phyloP scores from a whole-genome alignment of 1,140 invertebrate species.

The Theocolax elegans region DNA sequence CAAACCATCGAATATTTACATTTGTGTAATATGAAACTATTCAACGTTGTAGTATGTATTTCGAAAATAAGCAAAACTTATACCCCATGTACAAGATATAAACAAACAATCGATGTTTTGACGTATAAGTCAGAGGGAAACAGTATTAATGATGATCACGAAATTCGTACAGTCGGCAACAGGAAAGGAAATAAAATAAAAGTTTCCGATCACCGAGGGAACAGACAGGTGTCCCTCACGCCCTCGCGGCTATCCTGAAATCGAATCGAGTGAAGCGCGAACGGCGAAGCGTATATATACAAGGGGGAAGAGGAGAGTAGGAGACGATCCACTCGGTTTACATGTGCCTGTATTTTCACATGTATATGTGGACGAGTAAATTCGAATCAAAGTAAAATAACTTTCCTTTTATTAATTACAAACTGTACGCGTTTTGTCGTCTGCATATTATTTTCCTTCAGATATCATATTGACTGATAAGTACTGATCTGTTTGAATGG shows the following conservation, averaged over 20 bases:
- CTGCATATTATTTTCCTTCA: neutral
- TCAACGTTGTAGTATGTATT: too few species aligned
- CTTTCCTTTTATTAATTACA: neutral
- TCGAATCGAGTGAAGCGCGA: neutral
- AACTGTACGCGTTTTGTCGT: neutral
- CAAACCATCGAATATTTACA: too few species aligned
- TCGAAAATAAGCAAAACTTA: too few species aligned
- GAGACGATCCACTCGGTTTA: neutral
- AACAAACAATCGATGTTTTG: too few species aligned
- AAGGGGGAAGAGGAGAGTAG: neutral
- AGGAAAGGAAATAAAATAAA: neutral
- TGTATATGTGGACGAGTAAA: too few species aligned
- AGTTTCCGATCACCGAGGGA: neutral
- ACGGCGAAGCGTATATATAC: neutral
- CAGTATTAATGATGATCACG: too few species aligned
- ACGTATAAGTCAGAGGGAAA: too few species aligned
- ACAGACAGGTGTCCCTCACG: slow-evolving; percentile 8
- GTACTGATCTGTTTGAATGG: too few species aligned
- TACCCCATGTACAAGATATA: too few species aligned
- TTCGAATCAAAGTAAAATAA: neutral
- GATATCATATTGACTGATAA: neutral
- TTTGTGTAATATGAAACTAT: too few species aligned
- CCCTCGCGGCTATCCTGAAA: neutral
- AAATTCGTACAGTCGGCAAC: too few species aligned
- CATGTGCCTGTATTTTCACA: neutral